Evolutionary conservation across 2,888 invertebrate species (phyloP), one percentile per base, ranked within the genome.

Genomic region (Sinelater perroti): DNA sequence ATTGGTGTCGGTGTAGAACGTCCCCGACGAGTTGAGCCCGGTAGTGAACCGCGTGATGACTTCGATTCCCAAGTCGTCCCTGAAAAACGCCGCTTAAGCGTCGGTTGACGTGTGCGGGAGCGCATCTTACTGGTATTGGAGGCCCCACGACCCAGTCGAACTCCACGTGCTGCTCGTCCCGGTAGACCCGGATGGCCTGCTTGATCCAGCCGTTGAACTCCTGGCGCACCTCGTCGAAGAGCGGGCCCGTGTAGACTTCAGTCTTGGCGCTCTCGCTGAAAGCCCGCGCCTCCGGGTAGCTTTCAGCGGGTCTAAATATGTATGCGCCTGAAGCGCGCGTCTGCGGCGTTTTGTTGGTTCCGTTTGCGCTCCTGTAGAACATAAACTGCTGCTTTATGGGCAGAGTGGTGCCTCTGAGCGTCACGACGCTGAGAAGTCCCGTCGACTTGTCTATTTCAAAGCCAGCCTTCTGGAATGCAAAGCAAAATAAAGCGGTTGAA

Each of bases 1-100:
- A 75, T 97, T 98, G 0, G 94, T 88, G 74, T 98, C 97, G 0
- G 97, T 97, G 71, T 87, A 94, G 75, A 97, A 97, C 0, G 78
- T 79, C 0, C 84, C 84, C 0, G 83, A 78, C 0, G 86, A 87
- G 0, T 82, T 65, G 1, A 93, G 72, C 21, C 83, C 77, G 0
- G 88, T 86, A 4, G 79, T 79, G 67, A 90, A 95, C 36, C 85
- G 83, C 0, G 87, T 83, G 0, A 97, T 81, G 0, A 93, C 81
- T 75, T 97, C 97, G 72, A 91, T 93, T 0, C 95, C 95, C 0
- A 83, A 65, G 1, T 47, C 5, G 0, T 79, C 75, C 63, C 87
- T 87, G 0, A 50, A 57, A 62, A 13, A 20, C 10, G 35, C 6
- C 4, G 36, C 8, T 14, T n/a, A n/a, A n/a, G n/a, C n/a, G n/a